Evolutionary conservation across 2,113 vertebrate genomes (phyloP), one percentile per base, ranked within the genome.

Genomic region (Neodontobutis hainanensis): DNA sequence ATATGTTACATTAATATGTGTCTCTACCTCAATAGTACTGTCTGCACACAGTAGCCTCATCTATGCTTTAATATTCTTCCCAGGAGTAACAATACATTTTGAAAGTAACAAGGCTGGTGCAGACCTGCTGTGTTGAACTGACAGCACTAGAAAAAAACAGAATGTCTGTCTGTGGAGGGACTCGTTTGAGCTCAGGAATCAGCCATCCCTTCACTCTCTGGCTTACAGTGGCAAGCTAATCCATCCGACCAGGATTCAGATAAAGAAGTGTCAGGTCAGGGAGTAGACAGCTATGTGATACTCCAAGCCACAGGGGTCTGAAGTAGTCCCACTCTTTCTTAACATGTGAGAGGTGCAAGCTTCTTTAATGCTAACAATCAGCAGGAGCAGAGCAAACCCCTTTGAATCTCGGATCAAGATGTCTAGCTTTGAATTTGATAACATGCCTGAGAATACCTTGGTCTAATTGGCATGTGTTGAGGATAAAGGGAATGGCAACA

Each of bases 261-360:
- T 73, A 62, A 78, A 73, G 63, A 65, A 58, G 56, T 69, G 56
- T 74, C 68, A 50, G 9, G 65, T 65, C 61, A 64, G 61, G 0
- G 4, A 51, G 19, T 27, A 27, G 19, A 70, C 44, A 44, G 64
- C 43, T 32, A 38, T 6, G 49, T 8, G 27, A 65, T 36, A 15
- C 45, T 15, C 1, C 60, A 61, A 66, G 67, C 70, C 61, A 45
- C 36, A 27, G 16, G 51, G 49, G 64, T 63, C 76, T 61, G 35
- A 48, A 34, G 11, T 9, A n/a, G 32, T 59, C 38, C 42, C 7
- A 8, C 11, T 56, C 45, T 44, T 5, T 40, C 38, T 57, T n/a
- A 27, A 55, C 15, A 69, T 68, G 50, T 52, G 44, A 67, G 44
- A 59, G 43, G 62, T 36, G 45, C 40, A 47, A 6, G 44, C 19